phyloP scores from a whole-genome alignment of 2,888 invertebrate species.

The Argyresthia albistria region DNA sequence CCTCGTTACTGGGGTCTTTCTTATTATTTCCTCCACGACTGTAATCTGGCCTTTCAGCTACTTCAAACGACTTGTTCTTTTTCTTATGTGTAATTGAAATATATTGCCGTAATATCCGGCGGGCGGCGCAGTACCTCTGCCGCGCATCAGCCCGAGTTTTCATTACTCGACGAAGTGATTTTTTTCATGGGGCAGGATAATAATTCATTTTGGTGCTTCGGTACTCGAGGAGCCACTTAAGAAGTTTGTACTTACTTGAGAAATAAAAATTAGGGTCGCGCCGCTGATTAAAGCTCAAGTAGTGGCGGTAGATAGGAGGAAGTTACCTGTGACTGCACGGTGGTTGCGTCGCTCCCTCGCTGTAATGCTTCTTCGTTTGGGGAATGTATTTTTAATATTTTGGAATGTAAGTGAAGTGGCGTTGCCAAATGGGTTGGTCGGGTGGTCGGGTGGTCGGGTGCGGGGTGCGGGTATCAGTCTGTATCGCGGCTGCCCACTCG shows the following conservation, averaged over 20 bases:
- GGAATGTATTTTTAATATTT: too few species aligned
- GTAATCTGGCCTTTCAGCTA: slow-evolving; percentile 69
- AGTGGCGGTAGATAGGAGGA: background rate
- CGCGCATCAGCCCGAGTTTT: slow-evolving; percentile 67
- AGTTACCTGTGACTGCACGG: background rate
- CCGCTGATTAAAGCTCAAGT: slow-evolving; percentile 18
- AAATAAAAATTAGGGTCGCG: slow-evolving; percentile 10
- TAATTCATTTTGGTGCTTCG: slow-evolving; percentile 63
- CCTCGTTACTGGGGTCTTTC: slow-evolving; percentile 60
- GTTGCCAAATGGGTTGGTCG: slow-evolving; percentile 1
- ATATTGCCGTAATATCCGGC: slow-evolving; percentile 70
- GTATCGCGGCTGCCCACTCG: slow-evolving; percentile 37
- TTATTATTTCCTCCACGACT: slow-evolving; percentile 63
- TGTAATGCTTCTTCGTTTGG: too few species aligned
- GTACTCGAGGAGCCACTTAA: slow-evolving; percentile 35
- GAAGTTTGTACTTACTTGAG: slow-evolving; percentile 38
- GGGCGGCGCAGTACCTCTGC: slow-evolving; percentile 59
- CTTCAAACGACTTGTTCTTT: slow-evolving; percentile 71
- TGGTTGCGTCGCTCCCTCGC: too few species aligned
- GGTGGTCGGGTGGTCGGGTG: too few species aligned
- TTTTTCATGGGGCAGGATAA: slow-evolving; percentile 63
- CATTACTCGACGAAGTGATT: slow-evolving; percentile 65
- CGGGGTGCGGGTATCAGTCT: slow-evolving; percentile 10
- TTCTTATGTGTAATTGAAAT: slow-evolving; percentile 73
- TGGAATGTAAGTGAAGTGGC: slow-evolving; percentile 3